A percentile compares a stretch with the other conserved stretches of the same genome.
Evolutionary conservation across 2,888 invertebrate genomes (phyloP).

Genomic region (Acleris laterana): DNA sequence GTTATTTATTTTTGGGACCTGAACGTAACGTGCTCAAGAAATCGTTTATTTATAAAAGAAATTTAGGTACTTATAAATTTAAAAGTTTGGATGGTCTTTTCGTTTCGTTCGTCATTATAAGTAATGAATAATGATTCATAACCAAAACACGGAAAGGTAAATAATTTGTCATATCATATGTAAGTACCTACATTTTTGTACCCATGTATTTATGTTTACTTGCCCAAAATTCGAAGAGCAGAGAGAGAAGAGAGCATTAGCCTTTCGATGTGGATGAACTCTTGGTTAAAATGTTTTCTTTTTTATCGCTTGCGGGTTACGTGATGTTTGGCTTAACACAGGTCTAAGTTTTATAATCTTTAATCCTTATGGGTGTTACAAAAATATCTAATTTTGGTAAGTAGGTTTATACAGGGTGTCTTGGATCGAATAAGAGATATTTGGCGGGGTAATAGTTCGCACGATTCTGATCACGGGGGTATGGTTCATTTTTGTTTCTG

Average conservation of each 20-base stretch:
- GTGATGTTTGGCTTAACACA: no score
- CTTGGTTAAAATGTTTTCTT: conserved; percentile 1
- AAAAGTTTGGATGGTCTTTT: no score
- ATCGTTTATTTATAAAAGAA: no score
- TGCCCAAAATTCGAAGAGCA: conserved; percentile 16
- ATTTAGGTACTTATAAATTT: no score
- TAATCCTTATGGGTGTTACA: no score
- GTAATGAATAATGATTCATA: conserved; percentile 31
- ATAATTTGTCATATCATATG: conserved; percentile 10
- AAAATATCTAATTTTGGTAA: no score
- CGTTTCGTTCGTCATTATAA: background rate
- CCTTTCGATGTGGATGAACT: conserved; percentile 34
- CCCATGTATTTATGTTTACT: background rate
- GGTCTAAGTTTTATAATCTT: no score
- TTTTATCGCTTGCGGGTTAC: background rate
- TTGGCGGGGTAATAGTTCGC: no score
- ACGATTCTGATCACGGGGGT: no score
- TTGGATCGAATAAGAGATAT: no score
- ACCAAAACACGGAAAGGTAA: conserved; percentile 22
- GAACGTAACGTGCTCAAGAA: background rate
- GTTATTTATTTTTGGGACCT: conserved; percentile 2
- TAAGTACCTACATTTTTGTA: background rate
- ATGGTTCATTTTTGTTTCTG: no score
- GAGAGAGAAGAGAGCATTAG: conserved; percentile 31
- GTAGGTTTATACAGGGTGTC: no score